Evolutionary conservation across 2,888 invertebrate genomes (phyloP), one percentile per base, ranked within the genome.

Genomic region (Amphipoea oculea): DNA sequence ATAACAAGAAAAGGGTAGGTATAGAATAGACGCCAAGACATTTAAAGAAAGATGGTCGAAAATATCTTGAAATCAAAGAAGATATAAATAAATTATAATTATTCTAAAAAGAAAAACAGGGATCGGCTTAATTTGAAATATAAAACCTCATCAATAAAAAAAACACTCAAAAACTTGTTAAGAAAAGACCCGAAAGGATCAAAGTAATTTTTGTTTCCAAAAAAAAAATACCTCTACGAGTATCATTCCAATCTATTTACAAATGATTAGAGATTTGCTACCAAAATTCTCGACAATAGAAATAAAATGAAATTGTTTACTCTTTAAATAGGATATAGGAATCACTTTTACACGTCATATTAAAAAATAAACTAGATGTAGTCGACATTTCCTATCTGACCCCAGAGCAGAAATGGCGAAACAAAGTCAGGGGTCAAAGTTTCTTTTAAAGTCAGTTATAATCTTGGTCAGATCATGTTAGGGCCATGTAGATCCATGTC

Each of bases 51-150:
- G 20, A 51, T 23, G 48, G 54, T 48, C 54, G 29, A 40, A 62
- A 71, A 40, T 62, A 40, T 70, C 67, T 66, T 67, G 45, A 76
- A 81, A 83, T 54, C 29, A 36, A 51, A 66, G 60, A 70, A 42
- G 42, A 82, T 51, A 14, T 29, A 65, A 69, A 82, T 70, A 20
- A 29, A 65, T 65, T 40, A 80, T 20, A 57, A 45, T 20, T 62
- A 57, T 69, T 54, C 36, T 14, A 65, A 81, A 81, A 40, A n/a
- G 42, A 4, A n/a, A 62, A 62, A 40, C 1, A 62, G 17, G 40
- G 23, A 66, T 42, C 9, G 23, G 12, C 42, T 65, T 63, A 11
- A 14, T 75, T 68, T 11, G 4, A 60, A 78, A 51, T 45, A 67
- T 17, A 66, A 42, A 67, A 51, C 9, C 51, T 42, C 29, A 62